Percentiles rank a stretch among this genome's conserved stretches.
Conservation (phyloP, 2,797 vertebrate genomes). For the Lophotriccus pileatus region DNA sequence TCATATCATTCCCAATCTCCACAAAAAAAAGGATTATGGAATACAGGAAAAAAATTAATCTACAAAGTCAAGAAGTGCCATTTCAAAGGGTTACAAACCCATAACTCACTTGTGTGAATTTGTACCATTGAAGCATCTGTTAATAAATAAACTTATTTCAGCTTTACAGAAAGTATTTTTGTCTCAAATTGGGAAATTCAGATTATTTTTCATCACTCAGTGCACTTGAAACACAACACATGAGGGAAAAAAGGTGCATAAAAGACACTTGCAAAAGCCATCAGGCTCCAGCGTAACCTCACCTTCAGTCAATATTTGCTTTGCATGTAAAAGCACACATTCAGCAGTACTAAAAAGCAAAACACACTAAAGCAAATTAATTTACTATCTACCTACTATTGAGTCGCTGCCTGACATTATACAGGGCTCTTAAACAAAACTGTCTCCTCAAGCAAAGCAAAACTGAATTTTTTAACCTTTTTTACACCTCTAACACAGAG, state of each 20-base stretch:
- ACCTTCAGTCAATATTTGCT: background rate
- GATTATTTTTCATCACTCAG: background rate
- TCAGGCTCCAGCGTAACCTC: background rate
- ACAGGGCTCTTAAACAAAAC: background rate
- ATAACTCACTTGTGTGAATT: background rate
- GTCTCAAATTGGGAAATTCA: background rate
- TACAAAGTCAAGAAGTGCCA: background rate
- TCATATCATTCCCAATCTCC: background rate
- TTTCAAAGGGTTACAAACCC: background rate
- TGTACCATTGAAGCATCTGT: background rate
- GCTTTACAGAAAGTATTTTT: background rate
- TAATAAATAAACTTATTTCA: background rate
- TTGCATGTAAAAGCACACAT: background rate
- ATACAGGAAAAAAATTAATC: background rate
- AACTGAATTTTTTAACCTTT: background rate
- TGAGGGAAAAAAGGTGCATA: background rate
- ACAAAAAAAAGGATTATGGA: background rate
- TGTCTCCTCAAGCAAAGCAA: background rate
- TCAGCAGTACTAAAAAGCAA: background rate
- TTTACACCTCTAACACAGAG: background rate
- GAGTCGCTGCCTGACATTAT: background rate
- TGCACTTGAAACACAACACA: background rate
- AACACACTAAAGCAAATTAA: background rate
- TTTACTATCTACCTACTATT: background rate
- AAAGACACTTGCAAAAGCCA: background rate